phyloP scores from a whole-genome alignment of 2,797 vertebrate genomes.

The Myripristis jacobus region DNA sequence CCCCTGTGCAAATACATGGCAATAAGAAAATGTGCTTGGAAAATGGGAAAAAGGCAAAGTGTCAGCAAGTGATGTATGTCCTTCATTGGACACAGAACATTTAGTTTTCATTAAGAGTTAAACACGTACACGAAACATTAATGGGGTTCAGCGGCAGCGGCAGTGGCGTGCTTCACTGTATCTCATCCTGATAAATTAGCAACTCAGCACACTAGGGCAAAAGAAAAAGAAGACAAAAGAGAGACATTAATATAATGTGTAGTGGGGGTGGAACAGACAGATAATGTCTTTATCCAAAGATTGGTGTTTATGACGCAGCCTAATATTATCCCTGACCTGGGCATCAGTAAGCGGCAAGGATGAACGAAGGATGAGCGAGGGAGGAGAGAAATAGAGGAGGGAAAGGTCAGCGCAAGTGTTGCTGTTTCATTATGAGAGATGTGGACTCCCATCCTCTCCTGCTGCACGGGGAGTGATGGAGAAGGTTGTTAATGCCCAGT shows the following conservation, averaged over 20 bases:
- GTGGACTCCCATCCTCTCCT: conserved; percentile 57
- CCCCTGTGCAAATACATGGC: conserved; percentile 47
- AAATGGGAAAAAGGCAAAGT: conserved; percentile 70
- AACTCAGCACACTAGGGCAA: conserved; percentile 65
- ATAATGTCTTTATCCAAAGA: conserved; percentile 78
- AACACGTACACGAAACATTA: conserved; percentile 96
- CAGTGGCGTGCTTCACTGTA: conserved; percentile 70
- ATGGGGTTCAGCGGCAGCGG: conserved; percentile 86
- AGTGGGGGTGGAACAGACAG: conserved; percentile 62
- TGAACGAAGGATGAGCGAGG: conserved; percentile 51
- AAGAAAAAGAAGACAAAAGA: conserved; percentile 56
- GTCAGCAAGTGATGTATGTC: conserved; percentile 90
- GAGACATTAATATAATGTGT: conserved; percentile 74
- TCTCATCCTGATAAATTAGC: conserved; percentile 84
- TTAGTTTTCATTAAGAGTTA: conserved; percentile 99
- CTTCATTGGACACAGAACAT: conserved; percentile 98
- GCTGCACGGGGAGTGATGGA: conserved; percentile 74
- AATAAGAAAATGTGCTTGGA: conserved; percentile 68
- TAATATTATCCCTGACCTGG: conserved; percentile 77
- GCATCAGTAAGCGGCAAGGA: conserved; percentile 54
- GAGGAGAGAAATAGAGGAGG: conserved; percentile 48
- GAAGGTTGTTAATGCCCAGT: conserved; percentile 73
- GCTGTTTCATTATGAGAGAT: conserved; percentile 76
- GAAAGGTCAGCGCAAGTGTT: conserved; percentile 76
- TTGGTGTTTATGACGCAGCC: conserved; percentile 74